Evolutionary conservation across 2,113 vertebrate genomes (phyloP).

Genomic region (Periophthalmus modestus): DNA sequence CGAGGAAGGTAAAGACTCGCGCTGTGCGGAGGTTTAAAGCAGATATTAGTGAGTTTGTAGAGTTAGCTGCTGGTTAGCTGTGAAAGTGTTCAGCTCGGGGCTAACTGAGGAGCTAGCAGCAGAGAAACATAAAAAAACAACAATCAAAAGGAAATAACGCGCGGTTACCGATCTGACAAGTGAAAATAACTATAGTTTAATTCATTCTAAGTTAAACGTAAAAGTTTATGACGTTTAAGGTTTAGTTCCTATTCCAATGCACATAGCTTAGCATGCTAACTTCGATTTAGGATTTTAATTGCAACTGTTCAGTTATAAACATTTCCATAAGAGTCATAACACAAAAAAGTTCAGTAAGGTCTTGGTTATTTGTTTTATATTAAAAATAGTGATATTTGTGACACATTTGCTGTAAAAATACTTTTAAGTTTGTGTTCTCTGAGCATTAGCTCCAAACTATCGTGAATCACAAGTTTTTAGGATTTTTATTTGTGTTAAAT

Average conservation of each 20-base stretch:
- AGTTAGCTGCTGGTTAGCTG: background rate
- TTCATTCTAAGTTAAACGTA: background rate
- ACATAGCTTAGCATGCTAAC: conserved; percentile 8
- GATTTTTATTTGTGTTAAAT: background rate
- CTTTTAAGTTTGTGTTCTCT: background rate
- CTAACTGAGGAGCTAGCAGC: conserved; percentile 4
- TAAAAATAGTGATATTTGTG: background rate
- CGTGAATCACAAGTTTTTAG: background rate
- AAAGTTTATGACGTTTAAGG: background rate
- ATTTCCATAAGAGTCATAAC: background rate
- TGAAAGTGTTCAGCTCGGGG: background rate
- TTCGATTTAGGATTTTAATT: too few species aligned
- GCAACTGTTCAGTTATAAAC: background rate
- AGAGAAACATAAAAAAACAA: background rate
- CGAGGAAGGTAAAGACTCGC: background rate
- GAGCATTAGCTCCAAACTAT: background rate
- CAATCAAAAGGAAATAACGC: background rate
- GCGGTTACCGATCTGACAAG: background rate
- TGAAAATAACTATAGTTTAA: background rate
- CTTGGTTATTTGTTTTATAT: background rate
- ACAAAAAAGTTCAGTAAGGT: background rate
- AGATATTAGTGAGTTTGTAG: background rate
- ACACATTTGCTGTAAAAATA: background rate
- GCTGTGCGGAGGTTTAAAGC: background rate
- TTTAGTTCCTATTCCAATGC: background rate